Percentiles rank a stretch among this genome's conserved stretches.
Conservation (phyloP, 2,113 vertebrate species). For the Hucho hucho region DNA sequence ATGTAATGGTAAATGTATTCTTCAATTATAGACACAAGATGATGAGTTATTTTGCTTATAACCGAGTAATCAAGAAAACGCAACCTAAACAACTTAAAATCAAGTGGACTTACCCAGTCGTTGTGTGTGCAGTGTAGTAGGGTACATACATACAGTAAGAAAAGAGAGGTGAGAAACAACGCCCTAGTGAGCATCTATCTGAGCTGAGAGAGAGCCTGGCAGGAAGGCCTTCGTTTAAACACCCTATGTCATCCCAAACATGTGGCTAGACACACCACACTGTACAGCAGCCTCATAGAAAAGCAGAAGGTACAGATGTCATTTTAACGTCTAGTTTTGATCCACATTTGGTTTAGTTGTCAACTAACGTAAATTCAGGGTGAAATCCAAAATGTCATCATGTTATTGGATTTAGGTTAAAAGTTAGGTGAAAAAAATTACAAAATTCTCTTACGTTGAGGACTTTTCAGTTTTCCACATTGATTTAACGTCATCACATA, state of each 20-base stretch:
- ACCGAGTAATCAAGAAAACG: not conserved
- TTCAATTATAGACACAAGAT: not conserved
- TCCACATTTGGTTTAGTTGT: too few relatives aligned
- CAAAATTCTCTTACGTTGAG: too few relatives aligned
- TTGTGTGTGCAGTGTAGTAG: not conserved
- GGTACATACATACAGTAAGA: not conserved
- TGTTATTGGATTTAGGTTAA: too few relatives aligned
- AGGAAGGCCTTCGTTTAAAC: conserved; percentile 17
- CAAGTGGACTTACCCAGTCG: not conserved
- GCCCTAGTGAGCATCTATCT: conserved; percentile 23
- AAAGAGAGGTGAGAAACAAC: conserved; percentile 46
- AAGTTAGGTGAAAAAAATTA: too few relatives aligned
- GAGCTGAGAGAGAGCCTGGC: not conserved
- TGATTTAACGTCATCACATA: too few relatives aligned
- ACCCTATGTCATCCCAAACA: conserved; percentile 3
- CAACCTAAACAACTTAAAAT: not conserved
- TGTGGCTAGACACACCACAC: not conserved
- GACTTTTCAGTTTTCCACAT: too few relatives aligned
- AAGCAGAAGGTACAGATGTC: not conserved
- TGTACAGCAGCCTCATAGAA: not conserved
- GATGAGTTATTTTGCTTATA: not conserved
- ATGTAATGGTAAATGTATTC: too few relatives aligned
- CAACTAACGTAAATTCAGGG: too few relatives aligned
- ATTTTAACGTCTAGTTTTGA: too few relatives aligned
- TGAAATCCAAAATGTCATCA: too few relatives aligned